Evolutionary conservation across 2,113 vertebrate genomes (phyloP).

Genomic region (Phylloscopus trochilus): DNA sequence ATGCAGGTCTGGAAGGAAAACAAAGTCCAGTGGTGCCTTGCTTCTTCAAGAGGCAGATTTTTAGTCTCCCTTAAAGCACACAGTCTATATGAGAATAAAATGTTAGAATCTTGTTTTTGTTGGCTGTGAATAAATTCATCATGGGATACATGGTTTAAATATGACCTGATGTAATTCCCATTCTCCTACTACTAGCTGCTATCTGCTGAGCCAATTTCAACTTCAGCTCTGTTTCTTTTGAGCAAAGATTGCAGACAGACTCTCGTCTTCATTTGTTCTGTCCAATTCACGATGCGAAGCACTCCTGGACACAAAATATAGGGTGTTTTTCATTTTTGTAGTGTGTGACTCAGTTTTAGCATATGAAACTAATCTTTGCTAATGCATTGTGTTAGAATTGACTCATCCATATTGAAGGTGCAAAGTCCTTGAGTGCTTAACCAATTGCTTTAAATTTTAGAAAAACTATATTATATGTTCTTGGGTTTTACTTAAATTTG

Average conservation of each 20-base stretch:
- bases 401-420: background rate
- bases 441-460: background rate
- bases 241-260: background rate
- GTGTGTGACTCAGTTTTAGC: background rate
- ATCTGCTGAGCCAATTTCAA: constrained; percentile 49
- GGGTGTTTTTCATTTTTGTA: background rate
- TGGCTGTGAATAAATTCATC: constrained; percentile 54
- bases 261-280: background rate
- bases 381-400: background rate
- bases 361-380: background rate
- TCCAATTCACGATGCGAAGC: background rate
- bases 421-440: constrained; percentile 5
- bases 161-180: constrained; percentile 42
- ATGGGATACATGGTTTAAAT: constrained; percentile 31
- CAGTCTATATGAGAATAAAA: constrained; percentile 10
- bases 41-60: background rate
- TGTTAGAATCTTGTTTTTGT: constrained; percentile 51
- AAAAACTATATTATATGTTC: background rate
- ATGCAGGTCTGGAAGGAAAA: constrained; percentile 4
- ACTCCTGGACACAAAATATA: background rate
- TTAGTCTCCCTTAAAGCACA: constrained; percentile 10
- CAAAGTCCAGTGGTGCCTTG: background rate
- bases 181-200: constrained; percentile 44
- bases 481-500: background rate
- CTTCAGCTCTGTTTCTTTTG: constrained; percentile 33